These are phyloP conservation scores for Dryas iulia DNA, from an alignment of 1,140 invertebrate species.

Conservation along the genomic window DNA sequence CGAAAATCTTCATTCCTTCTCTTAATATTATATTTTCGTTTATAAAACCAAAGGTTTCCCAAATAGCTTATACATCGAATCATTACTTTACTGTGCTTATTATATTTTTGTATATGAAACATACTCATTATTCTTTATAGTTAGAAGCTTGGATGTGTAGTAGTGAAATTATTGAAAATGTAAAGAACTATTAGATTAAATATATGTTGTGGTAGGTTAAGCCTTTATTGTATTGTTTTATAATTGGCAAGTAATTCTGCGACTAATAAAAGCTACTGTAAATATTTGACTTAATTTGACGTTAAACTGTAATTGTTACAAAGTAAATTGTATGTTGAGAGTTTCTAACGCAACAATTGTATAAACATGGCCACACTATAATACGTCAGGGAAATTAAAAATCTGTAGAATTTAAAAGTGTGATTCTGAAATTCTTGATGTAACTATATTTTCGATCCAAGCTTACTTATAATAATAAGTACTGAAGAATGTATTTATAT, in stretches of 20 bases:
- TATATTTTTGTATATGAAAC: not conserved
- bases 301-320: not conserved
- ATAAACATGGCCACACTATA: not conserved
- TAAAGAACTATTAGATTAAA: not conserved
- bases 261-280: not conserved
- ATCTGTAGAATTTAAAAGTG: not conserved
- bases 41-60: conserved; percentile 11
- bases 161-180: not conserved
- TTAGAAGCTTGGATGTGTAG: not conserved
- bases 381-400: too few species aligned
- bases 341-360: not conserved
- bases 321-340: not conserved
- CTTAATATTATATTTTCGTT: not conserved
- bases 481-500: conserved; percentile 68
- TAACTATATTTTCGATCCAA: conserved; percentile 3
- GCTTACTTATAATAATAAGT: not conserved
- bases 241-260: not conserved
- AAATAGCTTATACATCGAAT: not conserved
- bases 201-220: not conserved
- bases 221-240: not conserved
- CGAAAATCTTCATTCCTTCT: too few species aligned
- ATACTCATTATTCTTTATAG: not conserved
- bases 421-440: not conserved
- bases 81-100: not conserved
- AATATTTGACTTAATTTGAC: not conserved